A percentile compares a stretch with the other conserved stretches of the same genome.
phyloP scores from a whole-genome alignment of 2,113 vertebrate genomes.

The Lophotis ruficrista region DNA sequence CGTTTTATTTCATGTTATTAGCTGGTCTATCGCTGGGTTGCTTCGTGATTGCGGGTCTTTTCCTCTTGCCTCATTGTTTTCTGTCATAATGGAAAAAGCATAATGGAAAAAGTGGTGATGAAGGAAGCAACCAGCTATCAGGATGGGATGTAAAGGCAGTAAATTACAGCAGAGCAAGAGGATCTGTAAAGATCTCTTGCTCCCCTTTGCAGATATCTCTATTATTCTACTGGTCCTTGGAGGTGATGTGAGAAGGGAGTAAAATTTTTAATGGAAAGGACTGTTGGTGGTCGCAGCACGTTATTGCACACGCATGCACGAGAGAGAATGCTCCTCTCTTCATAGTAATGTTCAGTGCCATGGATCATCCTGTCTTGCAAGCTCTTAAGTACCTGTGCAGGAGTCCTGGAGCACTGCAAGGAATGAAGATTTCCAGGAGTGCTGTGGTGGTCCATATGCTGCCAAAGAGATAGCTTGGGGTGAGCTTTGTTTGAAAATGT shows the following conservation, averaged over 20 bases:
- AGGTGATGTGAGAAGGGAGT: not conserved
- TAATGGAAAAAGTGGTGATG: slow-evolving; percentile 9
- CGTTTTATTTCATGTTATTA: slow-evolving; percentile 68
- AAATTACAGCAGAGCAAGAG: not conserved
- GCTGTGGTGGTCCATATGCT: not conserved
- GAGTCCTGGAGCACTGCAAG: not conserved
- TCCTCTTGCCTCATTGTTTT: slow-evolving; percentile 61
- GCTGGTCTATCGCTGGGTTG: slow-evolving; percentile 53
- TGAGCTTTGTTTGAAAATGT: not conserved
- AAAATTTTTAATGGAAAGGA: not conserved
- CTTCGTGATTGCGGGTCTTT: slow-evolving; percentile 47
- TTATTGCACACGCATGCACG: not conserved
- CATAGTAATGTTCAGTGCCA: not conserved
- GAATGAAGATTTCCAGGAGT: not conserved
- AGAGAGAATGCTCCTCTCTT: not conserved
- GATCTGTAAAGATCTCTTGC: not conserved
- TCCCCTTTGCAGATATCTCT: slow-evolving; percentile 29
- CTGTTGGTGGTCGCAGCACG: not conserved
- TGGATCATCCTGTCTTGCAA: not conserved
- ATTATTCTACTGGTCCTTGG: slow-evolving; percentile 11
- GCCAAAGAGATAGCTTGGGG: not conserved
- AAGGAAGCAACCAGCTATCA: slow-evolving; percentile 18
- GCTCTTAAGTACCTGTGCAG: not conserved
- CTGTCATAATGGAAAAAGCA: slow-evolving; percentile 61
- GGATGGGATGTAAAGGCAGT: slow-evolving; percentile 28